Conservation (phyloP, 2,888 invertebrate genomes). For the Drosophila tanythrix region DNA sequence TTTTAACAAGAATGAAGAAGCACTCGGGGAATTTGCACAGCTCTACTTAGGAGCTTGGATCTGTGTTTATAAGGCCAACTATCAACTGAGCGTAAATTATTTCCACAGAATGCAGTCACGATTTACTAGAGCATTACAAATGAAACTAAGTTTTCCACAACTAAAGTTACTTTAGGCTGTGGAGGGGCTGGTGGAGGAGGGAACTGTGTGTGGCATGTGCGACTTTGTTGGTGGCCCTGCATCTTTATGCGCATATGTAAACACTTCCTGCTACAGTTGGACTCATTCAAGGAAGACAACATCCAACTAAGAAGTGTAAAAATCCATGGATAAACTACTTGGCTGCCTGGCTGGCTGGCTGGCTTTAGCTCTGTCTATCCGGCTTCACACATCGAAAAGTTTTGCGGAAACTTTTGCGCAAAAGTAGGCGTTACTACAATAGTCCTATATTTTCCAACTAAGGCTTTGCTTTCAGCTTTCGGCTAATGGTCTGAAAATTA, state of each 20-base stretch:
- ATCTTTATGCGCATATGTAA: constrained; percentile 80
- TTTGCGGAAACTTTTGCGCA: constrained; percentile 43
- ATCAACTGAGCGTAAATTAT: constrained; percentile 65
- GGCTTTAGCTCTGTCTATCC: constrained; percentile 7
- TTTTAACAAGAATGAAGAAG: constrained; percentile 19
- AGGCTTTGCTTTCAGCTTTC: constrained; percentile 53
- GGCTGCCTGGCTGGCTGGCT: constrained; percentile 21
- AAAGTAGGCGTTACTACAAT: constrained; percentile 49
- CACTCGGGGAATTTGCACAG: not conserved
- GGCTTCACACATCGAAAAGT: constrained; percentile 47
- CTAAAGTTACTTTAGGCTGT: constrained; percentile 34
- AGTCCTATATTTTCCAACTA: constrained; percentile 70
- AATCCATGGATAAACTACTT: constrained; percentile 58
- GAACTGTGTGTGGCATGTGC: not conserved
- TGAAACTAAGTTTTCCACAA: constrained; percentile 53
- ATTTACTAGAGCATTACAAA: constrained; percentile 60
- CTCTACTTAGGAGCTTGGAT: constrained; percentile 9
- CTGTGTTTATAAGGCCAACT: constrained; percentile 32
- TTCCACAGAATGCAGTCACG: constrained; percentile 62
- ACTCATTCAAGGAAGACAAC: constrained; percentile 43
- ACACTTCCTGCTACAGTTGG: constrained; percentile 66
- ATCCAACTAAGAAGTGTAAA: constrained; percentile 44
- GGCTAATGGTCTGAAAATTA: constrained; percentile 42
- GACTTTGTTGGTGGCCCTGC: constrained; percentile 40
- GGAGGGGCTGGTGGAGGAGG: not conserved